Conservation (phyloP, 2,888 invertebrate genomes). For the Cyaniris semiargus region DNA sequence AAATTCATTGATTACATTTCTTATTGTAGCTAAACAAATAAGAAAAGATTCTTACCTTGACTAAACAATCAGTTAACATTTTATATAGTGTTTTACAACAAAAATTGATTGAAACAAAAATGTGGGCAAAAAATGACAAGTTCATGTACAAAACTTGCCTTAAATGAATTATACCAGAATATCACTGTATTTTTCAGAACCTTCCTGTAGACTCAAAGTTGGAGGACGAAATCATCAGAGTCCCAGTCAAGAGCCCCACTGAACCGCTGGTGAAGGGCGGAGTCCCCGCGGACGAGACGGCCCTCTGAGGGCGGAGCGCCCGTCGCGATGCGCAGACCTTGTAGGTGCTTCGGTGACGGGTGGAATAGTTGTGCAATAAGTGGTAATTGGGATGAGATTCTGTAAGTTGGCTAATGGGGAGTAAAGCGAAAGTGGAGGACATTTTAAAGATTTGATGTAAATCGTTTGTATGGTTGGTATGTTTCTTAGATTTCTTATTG, state of each 20-base stretch:
- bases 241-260: conserved; percentile 56
- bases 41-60: too few species aligned
- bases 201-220: conserved; percentile 68
- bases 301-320: conserved; percentile 62
- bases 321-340: conserved; percentile 42
- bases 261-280: conserved; percentile 47
- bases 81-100: too few species aligned
- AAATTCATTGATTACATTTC: too few species aligned
- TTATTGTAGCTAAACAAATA: too few species aligned
- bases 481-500: neutral
- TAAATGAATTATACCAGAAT: too few species aligned
- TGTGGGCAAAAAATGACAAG: too few species aligned
- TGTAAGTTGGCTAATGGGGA: neutral
- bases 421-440: too few species aligned
- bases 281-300: conserved; percentile 66
- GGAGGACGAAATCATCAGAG: conserved; percentile 67
- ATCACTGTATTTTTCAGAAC: conserved; percentile 54
- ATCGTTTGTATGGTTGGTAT: neutral
- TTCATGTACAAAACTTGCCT: too few species aligned
- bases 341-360: conserved; percentile 34
- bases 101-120: too few species aligned
- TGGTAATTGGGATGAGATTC: neutral
- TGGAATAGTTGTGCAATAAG: neutral
- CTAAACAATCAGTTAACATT: too few species aligned
- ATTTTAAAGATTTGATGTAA: too few species aligned